Evolutionary conservation across 2,113 vertebrate species (phyloP).

Genomic region (Microtus richardsoni): DNA sequence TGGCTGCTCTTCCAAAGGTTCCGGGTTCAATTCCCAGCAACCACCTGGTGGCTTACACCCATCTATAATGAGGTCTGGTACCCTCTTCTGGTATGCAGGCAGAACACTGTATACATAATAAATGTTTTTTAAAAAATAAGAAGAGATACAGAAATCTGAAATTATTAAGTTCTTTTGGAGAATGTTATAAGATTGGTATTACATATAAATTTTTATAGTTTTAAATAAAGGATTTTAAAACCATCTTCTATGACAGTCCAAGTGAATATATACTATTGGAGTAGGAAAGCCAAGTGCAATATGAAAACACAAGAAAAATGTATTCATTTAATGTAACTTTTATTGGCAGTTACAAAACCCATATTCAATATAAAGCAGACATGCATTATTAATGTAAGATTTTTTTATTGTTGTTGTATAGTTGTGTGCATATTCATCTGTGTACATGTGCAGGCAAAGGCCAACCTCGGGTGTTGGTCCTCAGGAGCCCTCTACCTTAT

Average conservation of each 20-base stretch:
- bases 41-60: no score
- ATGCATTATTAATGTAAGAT: background rate
- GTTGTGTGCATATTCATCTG: background rate
- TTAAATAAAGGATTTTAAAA: slow-evolving; percentile 43
- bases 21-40: no score
- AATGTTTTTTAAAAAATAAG: background rate
- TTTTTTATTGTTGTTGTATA: background rate
- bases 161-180: slow-evolving; percentile 33
- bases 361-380: slow-evolving; percentile 32
- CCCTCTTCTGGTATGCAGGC: no score
- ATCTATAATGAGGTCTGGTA: no score
- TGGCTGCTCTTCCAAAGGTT: no score
- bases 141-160: background rate
- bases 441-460: background rate
- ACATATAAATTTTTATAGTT: background rate
- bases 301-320: background rate
- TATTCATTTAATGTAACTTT: background rate
- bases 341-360: slow-evolving; percentile 34
- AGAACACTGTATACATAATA: no score
- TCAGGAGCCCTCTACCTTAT: background rate
- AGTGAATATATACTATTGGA: background rate
- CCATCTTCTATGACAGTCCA: background rate
- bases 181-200: background rate
- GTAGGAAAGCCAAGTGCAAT: slow-evolving; percentile 37
- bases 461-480: background rate